Base-by-base conservation (phyloP, 1,140 invertebrate genomes). In the Papilio polytes region DNA sequence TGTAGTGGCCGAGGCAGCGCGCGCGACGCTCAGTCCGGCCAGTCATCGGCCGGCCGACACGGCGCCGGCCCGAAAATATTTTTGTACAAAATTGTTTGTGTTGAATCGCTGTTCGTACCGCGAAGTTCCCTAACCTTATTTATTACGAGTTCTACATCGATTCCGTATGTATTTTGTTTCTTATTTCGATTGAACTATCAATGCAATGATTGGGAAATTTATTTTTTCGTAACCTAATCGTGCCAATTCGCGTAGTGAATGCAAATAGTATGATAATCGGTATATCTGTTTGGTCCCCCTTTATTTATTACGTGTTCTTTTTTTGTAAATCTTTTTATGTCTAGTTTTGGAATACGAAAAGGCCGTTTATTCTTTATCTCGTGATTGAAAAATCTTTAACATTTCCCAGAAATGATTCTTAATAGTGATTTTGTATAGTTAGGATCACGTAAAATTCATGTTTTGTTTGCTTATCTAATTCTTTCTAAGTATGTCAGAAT, bases 41-140 rank as follows among this genome's bases (percentile, higher is more conserved):
- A 91, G 89, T 90, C 88, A 89, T 88, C 89, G 86, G 85, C 87
- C 89, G 86, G 89, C 85, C 83, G 84, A 86, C 85, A 86, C 85
- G 85, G 81, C 85, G 89, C 86, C 79, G 87, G 88, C 82, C 85
- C 87, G 89, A 88, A 66, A 86, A 84, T 78, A 84, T 82, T 86
- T 87, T 83, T 76, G 41, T 83, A 85, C 22, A 46, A 26, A 41
- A 8, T 41, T 74, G 46, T 44, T 74, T 74, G 73, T 51, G 46
- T 66, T 63, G 4, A 22, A 74, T 9, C 20, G 73, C 26, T 51
- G 22, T 74, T 51, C 70, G 70, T 31, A 51, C 12, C 73, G 73
- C 73, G 46, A 31, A 74, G 73, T 51, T 74, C 41, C 10, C 59
- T 63, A 63, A 63, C 44, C 63, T 66, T 70, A 81, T 53, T 63